Conservation (phyloP, 2,113 vertebrate genomes). For the Prionailurus bengalensis region DNA sequence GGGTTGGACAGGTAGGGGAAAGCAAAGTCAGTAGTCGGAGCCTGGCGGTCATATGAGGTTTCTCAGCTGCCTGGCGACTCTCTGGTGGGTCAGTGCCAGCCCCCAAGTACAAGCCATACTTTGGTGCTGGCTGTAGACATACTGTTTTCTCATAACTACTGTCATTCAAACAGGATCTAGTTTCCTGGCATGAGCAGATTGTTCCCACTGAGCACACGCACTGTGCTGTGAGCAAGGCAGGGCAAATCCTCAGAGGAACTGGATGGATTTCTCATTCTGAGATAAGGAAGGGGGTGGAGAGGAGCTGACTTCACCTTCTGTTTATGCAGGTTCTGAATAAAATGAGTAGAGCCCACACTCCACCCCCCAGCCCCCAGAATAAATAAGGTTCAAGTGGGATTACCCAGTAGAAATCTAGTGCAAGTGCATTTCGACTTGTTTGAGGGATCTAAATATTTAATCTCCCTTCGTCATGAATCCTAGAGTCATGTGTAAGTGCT, state of each 20-base stretch:
- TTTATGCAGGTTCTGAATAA: background rate
- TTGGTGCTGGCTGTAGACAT: conserved; percentile 13
- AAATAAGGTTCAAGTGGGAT: conserved; percentile 13
- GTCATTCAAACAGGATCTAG: conserved; percentile 45
- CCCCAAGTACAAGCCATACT: background rate
- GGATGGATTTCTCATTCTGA: background rate
- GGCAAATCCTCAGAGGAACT: background rate
- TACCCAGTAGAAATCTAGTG: background rate
- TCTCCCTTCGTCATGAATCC: background rate
- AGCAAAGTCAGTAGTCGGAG: background rate
- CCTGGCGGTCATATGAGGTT: background rate
- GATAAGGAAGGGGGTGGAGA: background rate
- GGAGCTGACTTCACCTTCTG: background rate
- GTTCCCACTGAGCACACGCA: background rate
- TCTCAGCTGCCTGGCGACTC: background rate
- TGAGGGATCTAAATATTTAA: background rate
- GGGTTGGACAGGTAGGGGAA: background rate
- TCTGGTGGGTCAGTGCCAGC: background rate
- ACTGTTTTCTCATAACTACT: conserved; percentile 52
- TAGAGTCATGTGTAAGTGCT: background rate
- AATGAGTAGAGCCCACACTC: background rate
- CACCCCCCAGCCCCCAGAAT: background rate
- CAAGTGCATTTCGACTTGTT: background rate
- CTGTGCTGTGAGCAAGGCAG: background rate
- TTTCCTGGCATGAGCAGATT: conserved; percentile 44